phyloP scores from a whole-genome alignment of 2,797 vertebrate genomes.

The Myotis vivesi region DNA sequence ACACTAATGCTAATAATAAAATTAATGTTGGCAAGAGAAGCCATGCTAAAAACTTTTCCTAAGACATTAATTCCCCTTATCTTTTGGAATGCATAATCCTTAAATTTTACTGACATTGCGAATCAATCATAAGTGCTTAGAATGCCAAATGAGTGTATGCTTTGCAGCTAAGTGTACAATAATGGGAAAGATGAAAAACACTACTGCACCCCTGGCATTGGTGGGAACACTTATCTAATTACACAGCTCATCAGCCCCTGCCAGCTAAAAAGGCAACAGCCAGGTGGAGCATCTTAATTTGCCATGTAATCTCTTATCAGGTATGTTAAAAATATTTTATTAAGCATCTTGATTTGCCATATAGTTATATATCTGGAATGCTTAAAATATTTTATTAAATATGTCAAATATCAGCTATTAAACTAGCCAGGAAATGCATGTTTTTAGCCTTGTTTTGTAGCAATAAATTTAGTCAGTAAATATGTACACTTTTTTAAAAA shows the following conservation, averaged over 20 bases:
- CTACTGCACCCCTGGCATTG: not conserved
- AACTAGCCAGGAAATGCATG: not conserved
- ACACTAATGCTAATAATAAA: slow-evolving; percentile 39
- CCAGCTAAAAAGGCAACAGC: slow-evolving; percentile 14
- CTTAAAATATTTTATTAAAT: not conserved
- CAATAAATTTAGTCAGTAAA: slow-evolving; percentile 32
- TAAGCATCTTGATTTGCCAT: not conserved
- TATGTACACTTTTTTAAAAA: not conserved
- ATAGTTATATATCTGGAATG: not conserved
- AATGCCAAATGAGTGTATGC: slow-evolving; percentile 27
- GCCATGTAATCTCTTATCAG: not conserved
- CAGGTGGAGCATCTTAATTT: slow-evolving; percentile 20
- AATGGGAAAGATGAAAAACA: slow-evolving; percentile 60
- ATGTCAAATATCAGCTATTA: slow-evolving; percentile 15
- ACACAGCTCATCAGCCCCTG: slow-evolving; percentile 5
- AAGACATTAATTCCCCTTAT: slow-evolving; percentile 60
- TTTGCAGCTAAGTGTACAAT: slow-evolving; percentile 34
- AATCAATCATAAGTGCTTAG: slow-evolving; percentile 63
- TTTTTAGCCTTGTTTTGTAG: not conserved
- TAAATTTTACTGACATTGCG: slow-evolving; percentile 66
- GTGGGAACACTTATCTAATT: not conserved
- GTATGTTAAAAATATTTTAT: not conserved
- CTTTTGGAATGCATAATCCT: slow-evolving; percentile 68
- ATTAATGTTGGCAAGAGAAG: slow-evolving; percentile 32
- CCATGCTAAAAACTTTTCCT: slow-evolving; percentile 37